These are phyloP conservation scores for Osmerus mordax DNA, from an alignment of 2,113 vertebrate genomes.

Conservation along the genomic window DNA sequence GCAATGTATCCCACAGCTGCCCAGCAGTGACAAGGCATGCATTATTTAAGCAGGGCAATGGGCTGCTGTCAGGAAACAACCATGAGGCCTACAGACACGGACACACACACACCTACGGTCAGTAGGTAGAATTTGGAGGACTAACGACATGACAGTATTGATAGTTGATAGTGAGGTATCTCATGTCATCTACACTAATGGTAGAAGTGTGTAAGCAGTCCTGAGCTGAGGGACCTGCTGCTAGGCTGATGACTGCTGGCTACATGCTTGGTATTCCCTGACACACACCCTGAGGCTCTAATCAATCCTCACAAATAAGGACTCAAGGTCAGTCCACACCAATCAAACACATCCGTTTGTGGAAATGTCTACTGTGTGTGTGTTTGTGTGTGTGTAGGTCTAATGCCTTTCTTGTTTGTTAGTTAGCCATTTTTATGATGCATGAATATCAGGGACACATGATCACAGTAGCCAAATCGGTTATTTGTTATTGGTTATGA, in stretches of 20 bases:
- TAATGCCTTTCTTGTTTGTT: too few relatives aligned
- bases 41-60: conserved; percentile 62
- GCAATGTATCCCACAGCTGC: conserved; percentile 58
- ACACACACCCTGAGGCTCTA: conserved; percentile 33
- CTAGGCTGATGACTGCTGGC: conserved; percentile 39
- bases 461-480: too few relatives aligned
- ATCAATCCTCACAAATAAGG: conserved; percentile 41
- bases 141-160: conserved; percentile 60
- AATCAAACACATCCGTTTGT: conserved; percentile 5
- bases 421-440: too few relatives aligned
- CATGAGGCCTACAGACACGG: conserved; percentile 41
- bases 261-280: conserved; percentile 41
- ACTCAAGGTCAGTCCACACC: conserved; percentile 39
- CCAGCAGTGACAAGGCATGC: conserved; percentile 60
- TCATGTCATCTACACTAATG: conserved; percentile 20
- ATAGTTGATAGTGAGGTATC: conserved; percentile 52
- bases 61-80: conserved; percentile 47
- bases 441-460: too few relatives aligned
- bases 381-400: too few relatives aligned
- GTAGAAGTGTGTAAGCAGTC: conserved; percentile 23
- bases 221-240: conserved; percentile 36
- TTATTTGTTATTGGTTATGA: too few relatives aligned
- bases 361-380: too few relatives aligned
- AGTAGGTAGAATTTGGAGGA: conserved; percentile 37
- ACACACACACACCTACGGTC: conserved; percentile 38